Conservation (phyloP, 2,888 invertebrate species). For the Elgonia sp. region DNA sequence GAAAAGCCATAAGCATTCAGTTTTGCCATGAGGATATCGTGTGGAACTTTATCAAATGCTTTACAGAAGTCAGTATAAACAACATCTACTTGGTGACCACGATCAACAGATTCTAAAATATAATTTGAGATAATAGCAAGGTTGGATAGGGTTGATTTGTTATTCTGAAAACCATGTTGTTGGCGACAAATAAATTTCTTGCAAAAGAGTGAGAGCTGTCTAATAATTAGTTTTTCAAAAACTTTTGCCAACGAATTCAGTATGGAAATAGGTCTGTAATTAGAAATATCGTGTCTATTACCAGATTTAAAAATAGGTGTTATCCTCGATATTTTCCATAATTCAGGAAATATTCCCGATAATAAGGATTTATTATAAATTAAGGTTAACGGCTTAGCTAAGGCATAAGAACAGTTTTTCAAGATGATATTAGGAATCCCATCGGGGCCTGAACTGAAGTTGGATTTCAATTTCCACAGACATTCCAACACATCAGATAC, state of each 20-base stretch:
- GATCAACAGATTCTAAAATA: too few relatives aligned
- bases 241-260: not conserved
- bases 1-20: too few relatives aligned
- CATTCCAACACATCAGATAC: not conserved
- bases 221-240: too few relatives aligned
- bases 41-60: too few relatives aligned
- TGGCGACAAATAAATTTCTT: not conserved
- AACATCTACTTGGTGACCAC: too few relatives aligned
- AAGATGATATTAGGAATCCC: not conserved
- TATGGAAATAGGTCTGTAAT: not conserved
- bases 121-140: not conserved
- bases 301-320: not conserved
- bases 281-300: not conserved
- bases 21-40: too few relatives aligned
- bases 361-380: not conserved
- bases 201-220: not conserved
- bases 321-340: not conserved
- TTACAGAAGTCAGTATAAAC: too few relatives aligned
- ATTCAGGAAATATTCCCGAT: not conserved
- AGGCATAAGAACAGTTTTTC: not conserved
- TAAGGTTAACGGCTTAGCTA: not conserved
- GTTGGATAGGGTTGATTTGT: not conserved
- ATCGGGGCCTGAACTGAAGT: not conserved
- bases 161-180: slow-evolving; percentile 6
- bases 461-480: not conserved